Evolutionary conservation across 1,140 invertebrate species (phyloP), one percentile per base, ranked within the genome.

Genomic region (Monochamus saltuarius): DNA sequence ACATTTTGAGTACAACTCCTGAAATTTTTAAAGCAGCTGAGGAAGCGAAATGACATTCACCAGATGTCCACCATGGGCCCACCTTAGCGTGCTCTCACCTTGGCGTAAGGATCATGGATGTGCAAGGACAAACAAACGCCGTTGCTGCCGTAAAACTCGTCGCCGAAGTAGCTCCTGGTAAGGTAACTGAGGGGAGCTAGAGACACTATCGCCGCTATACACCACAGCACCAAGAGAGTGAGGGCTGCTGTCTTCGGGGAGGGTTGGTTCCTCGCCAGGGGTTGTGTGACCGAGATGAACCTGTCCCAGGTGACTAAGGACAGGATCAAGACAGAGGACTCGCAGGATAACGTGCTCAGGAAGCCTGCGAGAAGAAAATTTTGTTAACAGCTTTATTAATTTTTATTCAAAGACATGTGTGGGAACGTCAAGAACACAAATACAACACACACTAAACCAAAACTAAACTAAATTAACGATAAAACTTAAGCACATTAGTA

Each of bases 311-410:
- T 86, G 35, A 87, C 85, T 38, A 86, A 62, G 0, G 84, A 83
- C 2, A 89, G 76, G 1, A 87, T 82, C 38, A 87, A 73, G 14
- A 87, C 85, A 1, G 84, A 86, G 7, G 84, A 78, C 72, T 87
- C 84, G 62, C 84, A 86, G 46, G 85, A 87, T 49, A 87, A 80
- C 13, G 86, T 89, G 64, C 84, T 85, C 37, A 88, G 72, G 64
- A 88, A 85, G 10, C 87, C 87, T 76, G 77, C 1, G 62, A 68
- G 59, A 11, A 46, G 22, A 34, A n/a, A 16, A 3, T 29, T n/a
- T 19, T 4, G 19, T 16, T 22, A 6, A n/a, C n/a, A n/a, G n/a
- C n/a, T n/a, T n/a, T n/a, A n/a, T n/a, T n/a, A n/a, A n/a, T n/a
- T n/a, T n/a, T n/a, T n/a, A n/a, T n/a, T n/a, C n/a, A n/a, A n/a